Percentiles rank a stretch among this genome's conserved stretches.
Conservation (phyloP, 1,140 invertebrate species). For the Achatina immaculata region DNA sequence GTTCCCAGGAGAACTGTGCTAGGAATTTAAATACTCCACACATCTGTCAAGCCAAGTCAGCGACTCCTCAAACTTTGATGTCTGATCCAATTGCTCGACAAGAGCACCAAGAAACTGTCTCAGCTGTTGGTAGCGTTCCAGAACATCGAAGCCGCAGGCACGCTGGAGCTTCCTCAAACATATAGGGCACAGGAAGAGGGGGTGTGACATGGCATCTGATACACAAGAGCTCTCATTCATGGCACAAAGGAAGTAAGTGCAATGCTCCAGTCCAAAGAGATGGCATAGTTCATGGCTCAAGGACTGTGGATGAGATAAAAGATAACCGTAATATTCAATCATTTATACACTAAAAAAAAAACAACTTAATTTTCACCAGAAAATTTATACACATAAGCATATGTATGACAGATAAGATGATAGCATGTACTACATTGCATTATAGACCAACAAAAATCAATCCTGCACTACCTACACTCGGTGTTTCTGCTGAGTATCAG, state of each 20-base stretch:
- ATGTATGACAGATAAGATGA: not conserved
- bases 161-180: slow-evolving; percentile 63
- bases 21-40: not conserved
- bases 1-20: no score
- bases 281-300: slow-evolving; percentile 62
- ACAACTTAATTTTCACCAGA: not conserved
- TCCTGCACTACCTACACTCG: no score
- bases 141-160: slow-evolving; percentile 53
- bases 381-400: not conserved
- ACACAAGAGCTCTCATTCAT: slow-evolving; percentile 64
- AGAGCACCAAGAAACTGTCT: slow-evolving; percentile 42
- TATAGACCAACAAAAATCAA: no score
- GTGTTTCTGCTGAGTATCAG: no score
- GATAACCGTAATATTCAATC: not conserved
- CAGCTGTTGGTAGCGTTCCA: slow-evolving; percentile 50
- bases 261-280: slow-evolving; percentile 61
- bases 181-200: slow-evolving; percentile 62
- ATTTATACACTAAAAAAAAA: not conserved
- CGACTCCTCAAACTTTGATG: not conserved
- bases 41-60: not conserved
- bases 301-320: slow-evolving; percentile 46
- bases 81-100: not conserved
- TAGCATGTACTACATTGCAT: not conserved
- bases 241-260: slow-evolving; percentile 58
- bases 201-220: slow-evolving; percentile 54